Conservation (phyloP, 2,113 vertebrate species). For the Crotalus helleri region DNA sequence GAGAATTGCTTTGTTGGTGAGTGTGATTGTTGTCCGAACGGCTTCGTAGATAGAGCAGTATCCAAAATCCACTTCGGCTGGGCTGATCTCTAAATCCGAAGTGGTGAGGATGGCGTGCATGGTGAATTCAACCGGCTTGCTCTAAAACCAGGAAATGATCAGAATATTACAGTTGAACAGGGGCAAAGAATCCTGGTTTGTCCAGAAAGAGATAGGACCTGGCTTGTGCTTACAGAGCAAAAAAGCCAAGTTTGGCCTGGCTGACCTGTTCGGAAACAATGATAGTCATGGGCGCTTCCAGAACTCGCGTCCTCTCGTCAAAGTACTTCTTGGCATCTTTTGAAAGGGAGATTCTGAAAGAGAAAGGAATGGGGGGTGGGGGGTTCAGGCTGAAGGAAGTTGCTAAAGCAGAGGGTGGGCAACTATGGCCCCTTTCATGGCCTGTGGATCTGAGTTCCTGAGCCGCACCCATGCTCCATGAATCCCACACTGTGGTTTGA, state of each 20-base stretch:
- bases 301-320: conserved; percentile 76
- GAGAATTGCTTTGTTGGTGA: conserved; percentile 84
- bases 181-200: neutral
- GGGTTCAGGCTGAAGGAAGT: neutral
- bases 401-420: neutral
- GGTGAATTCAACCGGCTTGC: conserved; percentile 70
- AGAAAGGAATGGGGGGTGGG: neutral
- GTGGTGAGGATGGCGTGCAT: conserved; percentile 84
- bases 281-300: conserved; percentile 82
- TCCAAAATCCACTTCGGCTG: conserved; percentile 78
- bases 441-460: neutral
- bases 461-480: neutral
- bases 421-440: neutral
- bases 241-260: neutral
- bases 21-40: conserved; percentile 64
- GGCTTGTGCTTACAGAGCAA: neutral
- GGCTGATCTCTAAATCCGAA: conserved; percentile 82
- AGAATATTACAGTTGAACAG: no score
- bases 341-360: conserved; percentile 75
- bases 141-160: conserved; percentile 62
- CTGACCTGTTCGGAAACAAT: conserved; percentile 82
- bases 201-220: no score
- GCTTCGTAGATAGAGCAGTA: conserved; percentile 82
- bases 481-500: neutral
- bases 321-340: conserved; percentile 81